A percentile compares a stretch with the other conserved stretches of the same genome.
These are phyloP conservation scores for Drosophila bifasciata DNA, from an alignment of 1,140 invertebrate genomes.

Conservation along the genomic window DNA sequence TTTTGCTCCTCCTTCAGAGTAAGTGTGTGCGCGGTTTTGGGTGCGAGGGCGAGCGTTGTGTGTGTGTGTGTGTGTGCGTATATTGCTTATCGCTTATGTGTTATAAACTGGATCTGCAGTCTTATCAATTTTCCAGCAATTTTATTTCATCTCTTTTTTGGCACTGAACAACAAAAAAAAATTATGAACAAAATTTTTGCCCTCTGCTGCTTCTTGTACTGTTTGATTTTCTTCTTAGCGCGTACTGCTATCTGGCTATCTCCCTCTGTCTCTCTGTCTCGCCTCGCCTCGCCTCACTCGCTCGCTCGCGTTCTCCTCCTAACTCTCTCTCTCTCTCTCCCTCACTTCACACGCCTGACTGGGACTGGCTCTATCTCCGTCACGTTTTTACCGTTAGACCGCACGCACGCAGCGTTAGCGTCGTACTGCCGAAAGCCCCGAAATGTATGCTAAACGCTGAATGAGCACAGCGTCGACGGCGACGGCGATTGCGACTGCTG, in stretches of 20 bases:
- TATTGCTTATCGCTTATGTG: constrained; percentile 26
- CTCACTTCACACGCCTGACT: constrained; percentile 18
- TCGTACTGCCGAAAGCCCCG: constrained; percentile 66
- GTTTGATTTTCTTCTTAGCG: constrained; percentile 18
- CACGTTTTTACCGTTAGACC: constrained; percentile 60
- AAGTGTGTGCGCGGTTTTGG: neutral
- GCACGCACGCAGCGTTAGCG: constrained; percentile 81
- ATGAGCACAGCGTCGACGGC: constrained; percentile 42
- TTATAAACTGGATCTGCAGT: neutral
- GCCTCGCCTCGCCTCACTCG: constrained; percentile 17
- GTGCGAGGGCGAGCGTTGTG: neutral
- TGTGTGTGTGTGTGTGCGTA: constrained; percentile 13
- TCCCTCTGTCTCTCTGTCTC: constrained; percentile 29
- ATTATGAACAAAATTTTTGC: constrained; percentile 29
- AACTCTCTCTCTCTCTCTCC: constrained; percentile 21
- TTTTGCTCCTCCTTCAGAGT: neutral
- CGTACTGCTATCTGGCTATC: constrained; percentile 26
- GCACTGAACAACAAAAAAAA: constrained; percentile 51
- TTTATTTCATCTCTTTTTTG: constrained; percentile 12
- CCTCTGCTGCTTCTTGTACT: constrained; percentile 10
- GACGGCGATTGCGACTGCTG: neutral
- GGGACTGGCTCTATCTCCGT: neutral
- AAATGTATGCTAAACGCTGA: constrained; percentile 67
- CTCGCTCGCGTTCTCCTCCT: constrained; percentile 2
- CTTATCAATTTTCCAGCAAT: constrained; percentile 54